These are phyloP conservation scores for Chloropsis cyanopogon DNA, from an alignment of 2,113 vertebrate species.

Conservation along the genomic window DNA sequence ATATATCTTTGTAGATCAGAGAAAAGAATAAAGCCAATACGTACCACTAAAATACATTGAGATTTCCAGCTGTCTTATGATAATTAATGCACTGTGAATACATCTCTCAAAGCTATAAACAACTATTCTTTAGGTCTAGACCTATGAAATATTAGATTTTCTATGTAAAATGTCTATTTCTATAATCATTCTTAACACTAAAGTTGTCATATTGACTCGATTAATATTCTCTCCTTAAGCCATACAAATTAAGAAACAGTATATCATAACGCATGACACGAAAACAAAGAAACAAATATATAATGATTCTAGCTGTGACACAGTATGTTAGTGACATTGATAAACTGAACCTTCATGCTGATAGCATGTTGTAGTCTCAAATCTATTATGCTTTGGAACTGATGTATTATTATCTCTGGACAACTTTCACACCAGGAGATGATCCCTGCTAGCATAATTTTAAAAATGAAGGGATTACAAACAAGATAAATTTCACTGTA, in stretches of 20 bases:
- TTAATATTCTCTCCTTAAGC: background rate
- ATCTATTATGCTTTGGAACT: constrained; percentile 71
- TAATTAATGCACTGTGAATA: background rate
- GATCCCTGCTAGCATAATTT: constrained; percentile 63
- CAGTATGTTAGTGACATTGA: constrained; percentile 55
- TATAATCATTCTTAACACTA: background rate
- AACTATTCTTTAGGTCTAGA: background rate
- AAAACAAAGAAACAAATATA: constrained; percentile 69
- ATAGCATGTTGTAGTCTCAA: constrained; percentile 63
- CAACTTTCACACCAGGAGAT: constrained; percentile 74
- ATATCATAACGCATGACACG: constrained; percentile 50
- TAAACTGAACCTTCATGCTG: constrained; percentile 64
- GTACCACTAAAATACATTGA: background rate
- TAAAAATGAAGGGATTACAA: constrained; percentile 72
- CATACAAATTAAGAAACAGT: constrained; percentile 17
- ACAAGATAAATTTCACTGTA: constrained; percentile 60
- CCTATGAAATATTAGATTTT: background rate
- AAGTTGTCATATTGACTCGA: constrained; percentile 42
- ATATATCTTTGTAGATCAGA: background rate
- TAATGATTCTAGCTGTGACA: constrained; percentile 74
- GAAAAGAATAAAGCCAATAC: background rate
- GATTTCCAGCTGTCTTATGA: background rate
- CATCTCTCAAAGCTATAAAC: background rate
- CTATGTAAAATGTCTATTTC: background rate
- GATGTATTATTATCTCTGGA: constrained; percentile 74